A percentile compares a stretch with the other conserved stretches of the same genome.
Evolutionary conservation across 2,113 vertebrate genomes (phyloP).

Genomic region (Tychaedon coryphoeus): DNA sequence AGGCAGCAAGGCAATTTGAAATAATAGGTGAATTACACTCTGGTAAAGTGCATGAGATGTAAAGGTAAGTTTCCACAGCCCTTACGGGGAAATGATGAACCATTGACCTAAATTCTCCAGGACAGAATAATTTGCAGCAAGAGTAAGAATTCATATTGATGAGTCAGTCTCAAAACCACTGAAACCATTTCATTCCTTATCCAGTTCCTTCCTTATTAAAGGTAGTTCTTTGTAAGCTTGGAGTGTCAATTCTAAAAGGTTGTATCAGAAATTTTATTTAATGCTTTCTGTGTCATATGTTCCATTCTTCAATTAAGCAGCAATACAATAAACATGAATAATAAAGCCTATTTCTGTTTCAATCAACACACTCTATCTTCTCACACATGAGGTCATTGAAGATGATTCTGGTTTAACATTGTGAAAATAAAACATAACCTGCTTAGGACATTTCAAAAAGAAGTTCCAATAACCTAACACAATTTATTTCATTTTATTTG

Average conservation of each 20-base stretch:
- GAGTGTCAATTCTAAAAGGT: background rate
- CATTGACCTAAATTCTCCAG: background rate
- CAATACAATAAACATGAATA: background rate
- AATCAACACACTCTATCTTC: background rate
- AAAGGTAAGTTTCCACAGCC: background rate
- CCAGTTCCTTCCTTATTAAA: background rate
- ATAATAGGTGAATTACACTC: background rate
- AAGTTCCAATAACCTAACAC: background rate
- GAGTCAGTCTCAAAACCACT: background rate
- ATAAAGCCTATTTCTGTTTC: background rate
- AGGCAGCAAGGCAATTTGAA: background rate
- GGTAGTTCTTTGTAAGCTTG: background rate
- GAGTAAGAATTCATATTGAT: background rate
- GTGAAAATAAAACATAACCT: background rate
- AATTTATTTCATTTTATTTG: background rate
- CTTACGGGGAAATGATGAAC: background rate
- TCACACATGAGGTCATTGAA: background rate
- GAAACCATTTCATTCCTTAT: background rate
- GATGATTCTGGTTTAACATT: background rate
- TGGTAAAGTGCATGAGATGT: background rate
- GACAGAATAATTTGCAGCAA: background rate
- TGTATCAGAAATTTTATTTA: background rate
- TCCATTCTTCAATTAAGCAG: background rate
- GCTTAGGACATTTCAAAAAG: background rate
- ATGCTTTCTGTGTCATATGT: background rate